phyloP scores from a whole-genome alignment of 1,140 invertebrate genomes.

The Dinoponera quadriceps region DNA sequence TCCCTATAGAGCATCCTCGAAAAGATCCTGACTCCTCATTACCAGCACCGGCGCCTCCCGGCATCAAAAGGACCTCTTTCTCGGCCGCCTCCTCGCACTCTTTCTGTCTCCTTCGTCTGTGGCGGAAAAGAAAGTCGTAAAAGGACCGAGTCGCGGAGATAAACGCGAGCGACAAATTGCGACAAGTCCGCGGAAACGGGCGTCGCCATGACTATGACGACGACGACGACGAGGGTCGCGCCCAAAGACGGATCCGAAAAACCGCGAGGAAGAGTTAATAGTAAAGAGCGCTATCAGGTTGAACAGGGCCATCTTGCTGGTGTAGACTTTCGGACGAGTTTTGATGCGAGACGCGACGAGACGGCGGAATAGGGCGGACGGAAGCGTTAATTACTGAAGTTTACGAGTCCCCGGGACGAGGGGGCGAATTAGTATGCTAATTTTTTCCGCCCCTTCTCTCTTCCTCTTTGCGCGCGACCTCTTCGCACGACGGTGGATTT shows the following conservation, averaged over 20 bases:
- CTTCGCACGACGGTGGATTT: conserved; percentile 59
- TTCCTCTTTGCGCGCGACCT: conserved; percentile 24
- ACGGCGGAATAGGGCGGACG: conserved; percentile 44
- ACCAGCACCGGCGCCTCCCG: conserved; percentile 69
- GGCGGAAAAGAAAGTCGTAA: conserved; percentile 74
- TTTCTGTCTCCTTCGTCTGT: conserved; percentile 42
- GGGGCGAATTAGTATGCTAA: conserved; percentile 81
- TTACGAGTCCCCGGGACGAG: conserved; percentile 74
- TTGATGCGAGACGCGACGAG: conserved; percentile 15
- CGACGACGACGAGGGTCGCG: conserved; percentile 15
- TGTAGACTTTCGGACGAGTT: conserved; percentile 33
- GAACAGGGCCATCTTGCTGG: conserved; percentile 18
- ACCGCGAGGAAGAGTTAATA: conserved; percentile 33
- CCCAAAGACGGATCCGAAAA: background rate
- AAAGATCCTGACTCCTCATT: conserved; percentile 84
- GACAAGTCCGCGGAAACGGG: conserved; percentile 62
- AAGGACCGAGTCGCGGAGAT: conserved; percentile 63
- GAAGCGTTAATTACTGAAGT: conserved; percentile 80
- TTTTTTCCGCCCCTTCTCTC: conserved; percentile 68
- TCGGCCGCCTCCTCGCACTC: conserved; percentile 34
- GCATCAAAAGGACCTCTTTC: conserved; percentile 80
- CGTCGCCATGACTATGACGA: conserved; percentile 34
- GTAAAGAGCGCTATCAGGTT: conserved; percentile 22
- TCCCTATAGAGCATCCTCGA: conserved; percentile 80
- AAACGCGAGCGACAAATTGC: conserved; percentile 70